Evolutionary conservation across 2,797 vertebrate species (phyloP), one percentile per base, ranked within the genome.

Genomic region (Perodicticus potto): DNA sequence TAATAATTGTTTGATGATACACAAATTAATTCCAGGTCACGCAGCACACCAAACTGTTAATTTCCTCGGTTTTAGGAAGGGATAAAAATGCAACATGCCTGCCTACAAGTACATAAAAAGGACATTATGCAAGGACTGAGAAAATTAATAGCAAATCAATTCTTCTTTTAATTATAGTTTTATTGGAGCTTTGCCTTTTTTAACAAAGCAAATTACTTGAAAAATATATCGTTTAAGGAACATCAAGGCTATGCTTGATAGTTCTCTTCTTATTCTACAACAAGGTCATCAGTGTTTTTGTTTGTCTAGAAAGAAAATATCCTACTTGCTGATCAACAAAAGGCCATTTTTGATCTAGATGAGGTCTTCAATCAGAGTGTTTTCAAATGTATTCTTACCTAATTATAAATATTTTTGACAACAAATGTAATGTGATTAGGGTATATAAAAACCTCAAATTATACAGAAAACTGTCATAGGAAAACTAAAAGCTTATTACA

Each of bases 341-440:
- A 97, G 77, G 91, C 93, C 43, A 94, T 96, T 97, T 97, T 25
- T 96, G 74, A 93, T 97, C 86, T 93, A 97, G 78, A 97, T 93
- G 49, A 92, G 73, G 27, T 88, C 13, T 72, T 97, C 96, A 91
- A 94, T 95, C 73, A 96, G 92, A 97, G 32, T 23, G 76, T 84
- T 65, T 85, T 37, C 3, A 94, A 78, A 32, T 69, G 32, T 34
- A 2, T 92, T 65, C 67, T 86, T 49, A 16, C 7, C 74, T 49
- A 55, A 45, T 86, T 14, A 65, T 77, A 69, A 49, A n/a, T 84
- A 78, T 2, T 97, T 95, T 95, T 67, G 23, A 92, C 63, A 93
- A 13, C 34, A 1, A 70, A 37, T 43, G 29, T 61, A 57, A 91
- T 3, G 5, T 70, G 49, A 74, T 74, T 73, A 97, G 12, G 32